These are phyloP conservation scores for Gnathonemus echidnorhynchus DNA, from an alignment of 2,113 vertebrate genomes.

Conservation along the genomic window DNA sequence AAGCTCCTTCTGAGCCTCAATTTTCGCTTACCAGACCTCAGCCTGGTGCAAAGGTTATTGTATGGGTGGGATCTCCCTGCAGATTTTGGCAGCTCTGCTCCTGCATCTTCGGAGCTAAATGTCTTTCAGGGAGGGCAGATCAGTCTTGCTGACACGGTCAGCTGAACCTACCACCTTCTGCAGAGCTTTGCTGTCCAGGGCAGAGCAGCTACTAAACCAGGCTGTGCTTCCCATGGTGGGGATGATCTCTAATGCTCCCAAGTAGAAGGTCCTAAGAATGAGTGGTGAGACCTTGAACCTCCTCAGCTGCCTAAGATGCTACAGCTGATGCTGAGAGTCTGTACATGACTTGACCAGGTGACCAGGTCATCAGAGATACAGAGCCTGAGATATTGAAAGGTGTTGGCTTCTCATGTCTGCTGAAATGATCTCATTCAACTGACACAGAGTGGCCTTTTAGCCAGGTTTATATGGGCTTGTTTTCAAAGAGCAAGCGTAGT, in stretches of 20 bases:
- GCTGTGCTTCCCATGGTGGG: neutral
- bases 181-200: neutral
- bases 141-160: neutral
- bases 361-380: neutral
- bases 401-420: neutral
- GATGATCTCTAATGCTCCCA: neutral
- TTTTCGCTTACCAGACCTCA: neutral
- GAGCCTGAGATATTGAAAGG: neutral
- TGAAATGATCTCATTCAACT: neutral
- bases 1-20: neutral
- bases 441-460: neutral
- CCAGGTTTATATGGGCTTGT: neutral
- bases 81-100: neutral
- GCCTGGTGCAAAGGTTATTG: neutral
- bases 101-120: neutral
- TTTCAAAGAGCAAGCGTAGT: neutral
- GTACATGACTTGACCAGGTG: neutral
- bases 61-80: neutral
- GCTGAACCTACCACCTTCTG: neutral
- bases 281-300: neutral
- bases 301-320: neutral
- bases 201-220: neutral
- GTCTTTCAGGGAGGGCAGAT: neutral
- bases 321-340: neutral
- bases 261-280: neutral